Conservation (phyloP, 2,113 vertebrate species). For the Nettapus auritus region DNA sequence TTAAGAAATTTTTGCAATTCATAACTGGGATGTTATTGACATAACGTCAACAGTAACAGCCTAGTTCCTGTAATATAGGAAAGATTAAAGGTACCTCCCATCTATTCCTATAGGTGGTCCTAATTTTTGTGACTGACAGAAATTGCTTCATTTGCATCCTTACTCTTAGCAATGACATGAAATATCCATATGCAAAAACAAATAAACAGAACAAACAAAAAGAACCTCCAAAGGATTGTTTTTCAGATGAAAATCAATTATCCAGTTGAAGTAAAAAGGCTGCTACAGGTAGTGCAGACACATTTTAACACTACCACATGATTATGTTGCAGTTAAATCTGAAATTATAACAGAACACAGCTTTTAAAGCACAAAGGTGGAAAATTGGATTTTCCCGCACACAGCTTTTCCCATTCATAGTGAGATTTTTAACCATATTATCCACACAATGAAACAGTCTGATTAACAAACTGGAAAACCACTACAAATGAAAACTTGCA, state of each 20-base stretch:
- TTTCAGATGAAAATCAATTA: not conserved
- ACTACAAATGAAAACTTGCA: not conserved
- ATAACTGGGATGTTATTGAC: not conserved
- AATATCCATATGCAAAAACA: not conserved
- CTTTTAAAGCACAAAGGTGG: not conserved
- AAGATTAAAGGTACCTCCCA: not conserved
- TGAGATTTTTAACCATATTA: constrained; percentile 6
- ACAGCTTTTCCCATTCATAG: not conserved
- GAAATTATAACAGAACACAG: not conserved
- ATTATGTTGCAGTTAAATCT: not conserved
- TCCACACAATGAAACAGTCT: not conserved
- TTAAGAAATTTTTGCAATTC: not conserved
- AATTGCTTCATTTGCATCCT: not conserved
- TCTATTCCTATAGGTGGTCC: not conserved
- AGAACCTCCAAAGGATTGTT: not conserved
- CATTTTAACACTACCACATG: not conserved
- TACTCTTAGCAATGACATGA: not conserved
- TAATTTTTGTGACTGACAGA: not conserved
- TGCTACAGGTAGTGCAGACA: not conserved
- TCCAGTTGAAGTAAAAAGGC: not conserved
- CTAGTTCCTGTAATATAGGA: not conserved
- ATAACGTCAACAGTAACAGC: not conserved
- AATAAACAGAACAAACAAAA: no score
- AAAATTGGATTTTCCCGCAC: not conserved
- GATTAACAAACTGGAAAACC: constrained; percentile 4